Evolutionary conservation across 2,797 vertebrate species (phyloP).

Genomic region (Sylvilagus floridanus): DNA sequence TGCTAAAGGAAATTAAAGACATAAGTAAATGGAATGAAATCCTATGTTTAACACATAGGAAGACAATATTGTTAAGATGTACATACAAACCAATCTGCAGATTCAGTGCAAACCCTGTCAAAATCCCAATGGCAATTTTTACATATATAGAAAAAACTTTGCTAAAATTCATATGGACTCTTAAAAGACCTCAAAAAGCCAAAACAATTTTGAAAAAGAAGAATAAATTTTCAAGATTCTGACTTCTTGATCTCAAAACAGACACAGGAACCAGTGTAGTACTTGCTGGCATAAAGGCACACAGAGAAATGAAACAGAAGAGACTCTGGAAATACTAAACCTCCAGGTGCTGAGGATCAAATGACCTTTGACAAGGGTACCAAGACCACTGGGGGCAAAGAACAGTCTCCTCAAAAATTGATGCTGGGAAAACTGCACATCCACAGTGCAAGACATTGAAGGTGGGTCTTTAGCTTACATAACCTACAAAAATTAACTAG

Average conservation of each 20-base stretch:
- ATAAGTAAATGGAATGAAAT: neutral
- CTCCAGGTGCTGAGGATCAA: too few relatives aligned
- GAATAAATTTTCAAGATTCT: neutral
- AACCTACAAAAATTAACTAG: too few relatives aligned
- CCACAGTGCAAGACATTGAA: too few relatives aligned
- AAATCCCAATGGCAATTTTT: too few relatives aligned
- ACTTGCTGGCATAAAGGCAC: neutral
- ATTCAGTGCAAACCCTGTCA: too few relatives aligned
- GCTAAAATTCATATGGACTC: neutral
- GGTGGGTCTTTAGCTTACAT: too few relatives aligned
- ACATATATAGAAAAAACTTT: neutral
- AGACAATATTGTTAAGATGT: constrained; percentile 4
- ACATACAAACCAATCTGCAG: neutral
- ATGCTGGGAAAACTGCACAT: too few relatives aligned
- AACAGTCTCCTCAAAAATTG: too few relatives aligned
- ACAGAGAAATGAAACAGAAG: neutral
- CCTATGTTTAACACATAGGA: neutral
- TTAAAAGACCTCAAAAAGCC: neutral
- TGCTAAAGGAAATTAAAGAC: constrained; percentile 16
- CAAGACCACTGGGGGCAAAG: too few relatives aligned
- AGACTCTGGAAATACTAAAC: neutral
- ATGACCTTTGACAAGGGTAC: too few relatives aligned
- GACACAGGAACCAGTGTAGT: neutral
- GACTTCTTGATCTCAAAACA: constrained; percentile 19
- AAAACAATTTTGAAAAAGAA: constrained; percentile 20